Conservation (phyloP, 2,797 vertebrate species). For the Sebastes cheni region DNA sequence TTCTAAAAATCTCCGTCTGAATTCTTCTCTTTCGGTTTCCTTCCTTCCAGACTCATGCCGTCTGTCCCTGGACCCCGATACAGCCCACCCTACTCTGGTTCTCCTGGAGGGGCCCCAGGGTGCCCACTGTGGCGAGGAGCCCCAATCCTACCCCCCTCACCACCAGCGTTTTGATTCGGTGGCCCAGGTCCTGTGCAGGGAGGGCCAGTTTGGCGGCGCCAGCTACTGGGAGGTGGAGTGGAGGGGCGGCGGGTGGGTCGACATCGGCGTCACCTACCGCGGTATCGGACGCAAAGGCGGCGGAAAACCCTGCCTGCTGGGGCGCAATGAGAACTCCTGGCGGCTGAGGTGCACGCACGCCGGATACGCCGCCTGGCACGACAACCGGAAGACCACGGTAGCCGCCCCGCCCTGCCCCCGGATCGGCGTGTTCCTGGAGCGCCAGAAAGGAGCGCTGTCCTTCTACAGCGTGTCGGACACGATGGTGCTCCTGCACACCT, state of each 20-base stretch:
- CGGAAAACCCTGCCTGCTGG: constrained; percentile 78
- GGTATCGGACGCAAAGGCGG: constrained; percentile 76
- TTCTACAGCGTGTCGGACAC: constrained; percentile 79
- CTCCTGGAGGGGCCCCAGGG: constrained; percentile 70
- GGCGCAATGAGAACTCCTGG: constrained; percentile 81
- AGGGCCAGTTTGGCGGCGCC: constrained; percentile 68
- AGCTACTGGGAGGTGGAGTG: constrained; percentile 83
- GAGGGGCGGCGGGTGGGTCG: constrained; percentile 73
- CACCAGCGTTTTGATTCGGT: constrained; percentile 73
- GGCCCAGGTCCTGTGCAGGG: constrained; percentile 73
- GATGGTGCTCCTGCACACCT: constrained; percentile 77
- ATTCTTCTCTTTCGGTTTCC: not conserved
- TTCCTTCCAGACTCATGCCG: constrained; percentile 51
- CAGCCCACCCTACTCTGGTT: constrained; percentile 72
- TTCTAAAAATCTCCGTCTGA: not conserved
- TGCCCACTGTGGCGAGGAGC: constrained; percentile 74
- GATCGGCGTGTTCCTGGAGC: constrained; percentile 79
- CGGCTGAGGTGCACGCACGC: constrained; percentile 75
- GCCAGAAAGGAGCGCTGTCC: constrained; percentile 74
- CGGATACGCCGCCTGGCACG: constrained; percentile 81
- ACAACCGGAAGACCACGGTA: constrained; percentile 78
- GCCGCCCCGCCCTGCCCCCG: constrained; percentile 73
- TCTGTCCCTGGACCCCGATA: constrained; percentile 69
- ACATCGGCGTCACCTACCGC: constrained; percentile 75
- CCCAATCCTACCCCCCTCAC: constrained; percentile 70